Conservation (phyloP, 2,888 invertebrate species). For the Antheraea assamensis region DNA sequence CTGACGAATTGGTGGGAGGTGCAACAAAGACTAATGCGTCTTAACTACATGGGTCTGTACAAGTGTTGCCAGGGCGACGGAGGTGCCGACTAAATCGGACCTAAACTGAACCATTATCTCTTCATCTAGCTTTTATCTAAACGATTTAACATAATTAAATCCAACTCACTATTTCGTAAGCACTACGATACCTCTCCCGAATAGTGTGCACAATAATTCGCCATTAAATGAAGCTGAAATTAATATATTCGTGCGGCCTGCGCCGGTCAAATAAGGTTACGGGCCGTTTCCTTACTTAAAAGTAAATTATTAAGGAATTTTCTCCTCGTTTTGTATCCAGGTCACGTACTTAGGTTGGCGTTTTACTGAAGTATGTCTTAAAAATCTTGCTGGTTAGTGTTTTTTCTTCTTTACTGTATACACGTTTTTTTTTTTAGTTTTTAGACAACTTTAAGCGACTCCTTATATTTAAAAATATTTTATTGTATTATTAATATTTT, state of each 20-base stretch:
- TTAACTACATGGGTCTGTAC: no score
- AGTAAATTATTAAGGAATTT: conserved; percentile 27
- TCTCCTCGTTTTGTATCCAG: conserved; percentile 26
- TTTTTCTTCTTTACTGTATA: conserved; percentile 2
- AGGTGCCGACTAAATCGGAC: background rate
- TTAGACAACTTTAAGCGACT: background rate
- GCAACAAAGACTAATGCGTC: no score
- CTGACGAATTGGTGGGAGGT: no score
- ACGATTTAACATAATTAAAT: background rate
- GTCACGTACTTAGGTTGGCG: conserved; percentile 29
- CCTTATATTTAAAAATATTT: background rate
- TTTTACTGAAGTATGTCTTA: conserved; percentile 15
- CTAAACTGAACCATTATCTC: background rate
- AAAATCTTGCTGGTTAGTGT: conserved; percentile 1
- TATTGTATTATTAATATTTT: no score
- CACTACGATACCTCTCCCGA: background rate
- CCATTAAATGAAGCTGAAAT: conserved; percentile 14
- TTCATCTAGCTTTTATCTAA: background rate
- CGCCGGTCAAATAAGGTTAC: conserved; percentile 22
- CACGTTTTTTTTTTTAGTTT: background rate
- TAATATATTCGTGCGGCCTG: conserved; percentile 16
- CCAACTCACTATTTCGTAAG: conserved; percentile 21
- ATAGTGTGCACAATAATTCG: conserved; percentile 8
- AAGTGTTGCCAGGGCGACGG: no score
- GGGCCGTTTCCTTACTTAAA: conserved; percentile 27